Evolutionary conservation across 92 coral and sea anemone genomes (phyloP).

Genomic region (Metridium senile): DNA sequence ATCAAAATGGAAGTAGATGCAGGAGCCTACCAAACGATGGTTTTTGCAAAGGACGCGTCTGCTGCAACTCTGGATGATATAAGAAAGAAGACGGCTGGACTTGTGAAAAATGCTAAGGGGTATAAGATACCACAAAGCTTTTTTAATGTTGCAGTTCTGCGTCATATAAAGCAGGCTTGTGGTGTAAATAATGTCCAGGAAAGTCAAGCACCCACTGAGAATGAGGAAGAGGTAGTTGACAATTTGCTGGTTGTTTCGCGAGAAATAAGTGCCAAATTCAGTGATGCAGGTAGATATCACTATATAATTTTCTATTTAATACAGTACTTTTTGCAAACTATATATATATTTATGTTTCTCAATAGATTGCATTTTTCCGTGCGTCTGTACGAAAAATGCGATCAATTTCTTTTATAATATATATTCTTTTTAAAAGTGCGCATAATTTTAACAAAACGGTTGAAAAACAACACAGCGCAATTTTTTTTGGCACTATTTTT

Average conservation of each 20-base stretch:
- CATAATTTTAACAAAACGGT: too few species aligned
- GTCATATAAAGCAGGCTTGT: background rate
- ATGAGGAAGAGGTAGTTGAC: background rate
- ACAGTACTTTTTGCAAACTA: too few species aligned
- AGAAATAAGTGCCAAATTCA: background rate
- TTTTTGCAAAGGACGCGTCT: background rate
- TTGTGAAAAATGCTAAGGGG: background rate
- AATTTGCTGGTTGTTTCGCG: background rate
- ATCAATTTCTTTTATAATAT: too few species aligned
- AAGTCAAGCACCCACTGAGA: too few species aligned
- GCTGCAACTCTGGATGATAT: background rate
- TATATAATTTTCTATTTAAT: too few species aligned
- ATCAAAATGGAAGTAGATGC: background rate
- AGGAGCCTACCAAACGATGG: background rate
- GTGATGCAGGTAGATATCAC: background rate
- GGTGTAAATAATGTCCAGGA: background rate
- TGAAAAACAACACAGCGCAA: too few species aligned
- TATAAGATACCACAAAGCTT: background rate
- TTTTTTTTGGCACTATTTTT: too few species aligned
- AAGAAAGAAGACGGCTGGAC: background rate
- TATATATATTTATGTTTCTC: too few species aligned
- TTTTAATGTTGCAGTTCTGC: background rate
- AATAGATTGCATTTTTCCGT: too few species aligned
- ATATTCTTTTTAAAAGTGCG: too few species aligned
- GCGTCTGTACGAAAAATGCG: too few species aligned